Conservation (phyloP, 2,113 vertebrate genomes). For the Arvicanthis niloticus region DNA sequence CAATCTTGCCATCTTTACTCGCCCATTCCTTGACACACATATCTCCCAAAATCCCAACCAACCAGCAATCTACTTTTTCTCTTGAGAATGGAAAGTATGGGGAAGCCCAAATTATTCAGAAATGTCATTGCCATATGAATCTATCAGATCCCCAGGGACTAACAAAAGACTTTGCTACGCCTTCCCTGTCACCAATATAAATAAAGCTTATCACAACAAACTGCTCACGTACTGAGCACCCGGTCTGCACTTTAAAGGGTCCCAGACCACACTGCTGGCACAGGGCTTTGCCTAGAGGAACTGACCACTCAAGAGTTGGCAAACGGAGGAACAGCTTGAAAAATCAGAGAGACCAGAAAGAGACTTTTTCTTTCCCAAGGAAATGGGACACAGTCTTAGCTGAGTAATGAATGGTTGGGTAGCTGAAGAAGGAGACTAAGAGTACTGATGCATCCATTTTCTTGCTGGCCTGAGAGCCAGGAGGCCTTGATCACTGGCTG, state of each 20-base stretch:
- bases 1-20: neutral
- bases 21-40: neutral
- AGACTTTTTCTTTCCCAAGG: neutral
- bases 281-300: neutral
- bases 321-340: constrained; percentile 27
- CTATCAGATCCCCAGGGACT: neutral
- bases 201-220: constrained; percentile 24
- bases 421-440: neutral
- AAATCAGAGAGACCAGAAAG: constrained; percentile 40
- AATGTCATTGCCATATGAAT: neutral
- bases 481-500: neutral
- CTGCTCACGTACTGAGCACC: constrained; percentile 14
- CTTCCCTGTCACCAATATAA: neutral
- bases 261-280: neutral
- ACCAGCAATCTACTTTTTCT: constrained; percentile 12
- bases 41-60: neutral
- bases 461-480: neutral
- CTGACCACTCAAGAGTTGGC: constrained; percentile 12
- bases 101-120: constrained; percentile 40
- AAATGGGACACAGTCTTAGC: constrained; percentile 10
- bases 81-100: neutral
- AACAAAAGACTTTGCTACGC: neutral
- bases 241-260: neutral
- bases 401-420: neutral
- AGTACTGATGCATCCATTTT: neutral